Conservation (phyloP, 2,888 invertebrate genomes). For the Fragum sueziense region DNA sequence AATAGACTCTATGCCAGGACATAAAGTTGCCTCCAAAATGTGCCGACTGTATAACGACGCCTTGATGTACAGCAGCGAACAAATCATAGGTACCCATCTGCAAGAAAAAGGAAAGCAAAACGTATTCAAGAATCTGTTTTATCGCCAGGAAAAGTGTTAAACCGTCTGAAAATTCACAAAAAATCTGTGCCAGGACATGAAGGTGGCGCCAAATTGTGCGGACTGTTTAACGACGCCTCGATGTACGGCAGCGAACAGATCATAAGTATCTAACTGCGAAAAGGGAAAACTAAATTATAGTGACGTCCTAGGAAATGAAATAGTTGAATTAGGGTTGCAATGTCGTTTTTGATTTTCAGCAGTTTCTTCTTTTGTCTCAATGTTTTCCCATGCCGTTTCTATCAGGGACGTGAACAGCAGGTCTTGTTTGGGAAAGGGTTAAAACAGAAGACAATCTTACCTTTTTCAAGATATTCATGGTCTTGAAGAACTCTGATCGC, state of each 20-base stretch:
- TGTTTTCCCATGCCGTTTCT: too few species aligned
- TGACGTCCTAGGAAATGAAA: neutral
- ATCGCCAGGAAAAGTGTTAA: neutral
- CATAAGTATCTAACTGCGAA: conserved; percentile 65
- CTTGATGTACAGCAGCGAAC: conserved; percentile 67
- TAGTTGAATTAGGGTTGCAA: neutral
- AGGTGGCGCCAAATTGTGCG: conserved; percentile 71
- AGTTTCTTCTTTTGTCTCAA: too few species aligned
- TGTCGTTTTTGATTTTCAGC: too few species aligned
- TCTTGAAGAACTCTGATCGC: conserved; percentile 12
- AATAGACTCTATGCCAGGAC: conserved; percentile 72
- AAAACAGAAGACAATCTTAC: conserved; percentile 21
- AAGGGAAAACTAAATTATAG: neutral
- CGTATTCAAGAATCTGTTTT: neutral
- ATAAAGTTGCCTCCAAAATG: conserved; percentile 72
- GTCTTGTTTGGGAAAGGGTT: too few species aligned
- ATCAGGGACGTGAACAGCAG: too few species aligned
- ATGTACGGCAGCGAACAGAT: conserved; percentile 70
- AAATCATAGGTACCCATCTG: conserved; percentile 69
- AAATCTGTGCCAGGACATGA: conserved; percentile 70
- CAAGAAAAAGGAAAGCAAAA: neutral
- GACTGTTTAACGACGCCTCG: conserved; percentile 49
- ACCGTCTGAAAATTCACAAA: neutral
- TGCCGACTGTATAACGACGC: conserved; percentile 54
- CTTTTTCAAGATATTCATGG: conserved; percentile 21